phyloP scores from a whole-genome alignment of 1,140 invertebrate genomes.

The Ceratitis capitata region DNA sequence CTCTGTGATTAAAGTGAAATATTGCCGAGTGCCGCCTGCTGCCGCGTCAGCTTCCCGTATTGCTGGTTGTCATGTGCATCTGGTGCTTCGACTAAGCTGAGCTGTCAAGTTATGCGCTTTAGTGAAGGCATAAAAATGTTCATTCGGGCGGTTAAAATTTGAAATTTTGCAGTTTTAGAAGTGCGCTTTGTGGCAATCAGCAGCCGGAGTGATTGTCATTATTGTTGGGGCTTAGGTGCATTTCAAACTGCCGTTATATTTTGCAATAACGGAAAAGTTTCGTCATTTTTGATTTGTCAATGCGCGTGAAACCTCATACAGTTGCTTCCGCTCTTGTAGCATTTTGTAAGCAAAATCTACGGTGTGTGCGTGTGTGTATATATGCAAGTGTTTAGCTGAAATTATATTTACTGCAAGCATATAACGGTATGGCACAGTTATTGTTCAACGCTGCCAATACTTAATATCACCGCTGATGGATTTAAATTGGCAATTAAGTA shows the following conservation, averaged over 20 bases:
- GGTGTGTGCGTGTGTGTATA: neutral
- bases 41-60: no score
- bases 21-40: no score
- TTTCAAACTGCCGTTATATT: neutral
- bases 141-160: neutral
- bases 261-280: neutral
- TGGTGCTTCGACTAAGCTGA: neutral
- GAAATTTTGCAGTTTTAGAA: neutral
- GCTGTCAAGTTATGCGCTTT: neutral
- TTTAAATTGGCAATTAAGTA: conserved; percentile 2
- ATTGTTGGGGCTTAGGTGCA: neutral
- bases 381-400: neutral
- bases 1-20: neutral
- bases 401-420: neutral
- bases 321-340: no score
- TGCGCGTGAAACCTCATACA: neutral
- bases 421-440: no score
- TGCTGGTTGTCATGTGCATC: neutral
- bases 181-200: neutral
- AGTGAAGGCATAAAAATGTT: neutral
- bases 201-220: neutral
- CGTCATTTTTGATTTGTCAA: neutral
- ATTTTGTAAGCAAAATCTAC: neutral
- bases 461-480: neutral
- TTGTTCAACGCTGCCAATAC: neutral